Conservation (phyloP, 53 echinoderm and acorn worm genomes). For the Echinarachnius parma region DNA sequence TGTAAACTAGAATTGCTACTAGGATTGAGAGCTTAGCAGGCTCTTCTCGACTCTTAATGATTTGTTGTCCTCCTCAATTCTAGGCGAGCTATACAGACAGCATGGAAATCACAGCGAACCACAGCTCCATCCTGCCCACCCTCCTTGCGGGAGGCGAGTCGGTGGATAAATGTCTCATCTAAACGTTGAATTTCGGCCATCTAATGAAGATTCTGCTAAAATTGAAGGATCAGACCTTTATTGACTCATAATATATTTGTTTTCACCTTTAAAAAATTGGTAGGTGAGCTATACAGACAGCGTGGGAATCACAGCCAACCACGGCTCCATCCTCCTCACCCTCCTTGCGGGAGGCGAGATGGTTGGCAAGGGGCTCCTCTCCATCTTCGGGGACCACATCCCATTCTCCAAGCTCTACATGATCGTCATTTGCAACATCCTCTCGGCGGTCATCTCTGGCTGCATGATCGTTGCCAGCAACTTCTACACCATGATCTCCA, state of each 20-base stretch:
- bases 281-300: conserved; percentile 45
- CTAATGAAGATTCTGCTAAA: too few relatives aligned
- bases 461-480: conserved; percentile 32
- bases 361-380: conserved; percentile 38
- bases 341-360: conserved; percentile 36
- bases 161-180: conserved; percentile 31
- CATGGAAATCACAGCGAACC: conserved; percentile 37
- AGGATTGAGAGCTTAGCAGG: too few relatives aligned
- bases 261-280: not conserved
- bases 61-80: not conserved
- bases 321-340: conserved; percentile 42
- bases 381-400: conserved; percentile 39
- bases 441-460: conserved; percentile 21
- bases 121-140: conserved; percentile 38
- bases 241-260: too few relatives aligned
- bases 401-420: conserved; percentile 40
- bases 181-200: too few relatives aligned
- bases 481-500: conserved; percentile 35
- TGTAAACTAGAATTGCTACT: too few relatives aligned
- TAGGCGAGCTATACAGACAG: conserved; percentile 43
- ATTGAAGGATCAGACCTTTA: too few relatives aligned
- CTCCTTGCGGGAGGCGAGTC: conserved; percentile 32
- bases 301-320: conserved; percentile 41
- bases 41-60: too few relatives aligned
- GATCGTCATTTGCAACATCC: conserved; percentile 36